Evolutionary conservation across 30 jellyfish, hydroid and myxozoan genomes (phyloP), one percentile per base, ranked within the genome.

Genomic region (Chrysaora quinquecirrha): DNA sequence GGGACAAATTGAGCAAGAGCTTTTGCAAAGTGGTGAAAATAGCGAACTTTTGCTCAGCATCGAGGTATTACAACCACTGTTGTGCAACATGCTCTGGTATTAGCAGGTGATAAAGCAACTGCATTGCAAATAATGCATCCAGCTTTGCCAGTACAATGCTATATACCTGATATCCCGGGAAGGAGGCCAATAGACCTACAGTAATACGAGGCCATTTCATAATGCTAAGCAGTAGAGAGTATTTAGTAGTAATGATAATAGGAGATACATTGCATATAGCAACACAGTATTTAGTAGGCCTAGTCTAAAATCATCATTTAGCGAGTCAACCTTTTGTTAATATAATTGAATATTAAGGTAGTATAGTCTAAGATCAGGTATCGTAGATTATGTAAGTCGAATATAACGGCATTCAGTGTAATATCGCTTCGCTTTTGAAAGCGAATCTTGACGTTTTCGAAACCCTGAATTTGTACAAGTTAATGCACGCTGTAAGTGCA

Each of bases 1-100:
- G 96, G 3, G 87, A 87, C 52, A 54, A 54, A 30, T 34, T 61
- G 25, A 76, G 91, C 64, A 69, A 67, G 48, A 25, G 7, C 84
- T 77, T 87, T 64, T 87, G 96, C 71, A 70, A 79, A 71, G 90
- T 87, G 23, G 96, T 87, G 48, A 69, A 78, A 87, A 48, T 76
- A 22, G 96, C 96, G 34, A 78, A 77, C 25, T 87, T 76, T 64
- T 87, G 96, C 78, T 70, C 96, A 3, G 84, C 68, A 0, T n/a
- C 90, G 24, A 70, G 89, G 56, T 87, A 61, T 43, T 70, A 47
- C 50, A 50, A 38, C 30, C 85, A 60, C 1, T 87, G 96, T 48
- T 87, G 96, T 50, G 58, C 33, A 30, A 87, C 96, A 2, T 87
- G 96, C 61, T 70, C 76, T 10, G 75, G 73, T 65, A 38, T 70